A percentile compares a stretch with the other conserved stretches of the same genome.
phyloP scores from a whole-genome alignment of 2,113 vertebrate species.

The Sinocyclocheilus anshuiensis region DNA sequence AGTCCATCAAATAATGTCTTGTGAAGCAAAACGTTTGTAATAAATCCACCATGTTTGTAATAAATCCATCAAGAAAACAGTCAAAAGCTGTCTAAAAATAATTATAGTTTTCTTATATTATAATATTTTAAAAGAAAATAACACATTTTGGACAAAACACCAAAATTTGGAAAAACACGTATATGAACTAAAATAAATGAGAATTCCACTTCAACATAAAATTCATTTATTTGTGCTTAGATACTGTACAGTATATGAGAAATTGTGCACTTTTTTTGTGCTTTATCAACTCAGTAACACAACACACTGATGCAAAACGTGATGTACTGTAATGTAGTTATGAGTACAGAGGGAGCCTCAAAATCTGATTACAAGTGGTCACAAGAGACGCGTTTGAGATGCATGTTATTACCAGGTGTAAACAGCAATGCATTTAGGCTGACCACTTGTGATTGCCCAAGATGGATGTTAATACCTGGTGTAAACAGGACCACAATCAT shows the following conservation, averaged over 20 bases:
- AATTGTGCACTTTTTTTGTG: neutral
- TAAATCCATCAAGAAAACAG: too few species aligned
- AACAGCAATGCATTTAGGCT: neutral
- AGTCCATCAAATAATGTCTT: too few species aligned
- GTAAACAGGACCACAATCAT: constrained; percentile 3
- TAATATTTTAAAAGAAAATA: too few species aligned
- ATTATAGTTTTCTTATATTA: too few species aligned
- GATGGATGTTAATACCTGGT: neutral
- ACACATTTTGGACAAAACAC: too few species aligned
- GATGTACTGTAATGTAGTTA: neutral
- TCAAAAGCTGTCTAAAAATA: too few species aligned
- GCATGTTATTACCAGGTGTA: constrained; percentile 15
- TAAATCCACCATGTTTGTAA: too few species aligned
- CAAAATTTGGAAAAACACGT: too few species aligned
- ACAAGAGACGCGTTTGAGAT: neutral
- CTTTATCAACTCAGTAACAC: neutral
- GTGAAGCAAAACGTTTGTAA: too few species aligned
- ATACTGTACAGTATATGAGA: neutral
- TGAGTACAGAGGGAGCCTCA: neutral
- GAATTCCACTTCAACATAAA: too few species aligned
- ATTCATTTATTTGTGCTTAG: neutral
- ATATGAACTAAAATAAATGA: too few species aligned
- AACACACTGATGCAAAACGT: neutral
- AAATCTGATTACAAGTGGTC: neutral
- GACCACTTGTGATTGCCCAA: neutral